Evolutionary conservation across 2,113 vertebrate species (phyloP).

Genomic region (Triplophysa siluroides): DNA sequence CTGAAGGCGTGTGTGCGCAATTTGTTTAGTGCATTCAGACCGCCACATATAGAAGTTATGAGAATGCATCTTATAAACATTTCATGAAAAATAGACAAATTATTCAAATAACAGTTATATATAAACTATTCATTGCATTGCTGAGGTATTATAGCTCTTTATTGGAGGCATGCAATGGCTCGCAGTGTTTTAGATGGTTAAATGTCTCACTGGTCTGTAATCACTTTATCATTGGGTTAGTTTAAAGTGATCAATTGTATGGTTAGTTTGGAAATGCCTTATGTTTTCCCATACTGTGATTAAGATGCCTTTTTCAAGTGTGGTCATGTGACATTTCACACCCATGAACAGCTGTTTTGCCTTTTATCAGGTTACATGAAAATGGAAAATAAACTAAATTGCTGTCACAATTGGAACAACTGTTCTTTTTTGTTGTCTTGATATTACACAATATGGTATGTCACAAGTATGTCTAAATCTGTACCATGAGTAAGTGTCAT

Average conservation of each 20-base stretch:
- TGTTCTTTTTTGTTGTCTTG: not conserved
- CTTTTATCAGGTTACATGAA: constrained; percentile 56
- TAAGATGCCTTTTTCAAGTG: constrained; percentile 56
- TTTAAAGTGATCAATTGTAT: constrained; percentile 54
- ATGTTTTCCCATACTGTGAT: constrained; percentile 57
- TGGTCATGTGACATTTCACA: constrained; percentile 52
- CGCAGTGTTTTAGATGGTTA: constrained; percentile 45
- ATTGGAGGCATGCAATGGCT: not conserved
- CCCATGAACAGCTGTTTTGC: constrained; percentile 54
- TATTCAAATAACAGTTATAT: constrained; percentile 27
- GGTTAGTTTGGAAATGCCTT: constrained; percentile 56
- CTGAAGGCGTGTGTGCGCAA: constrained; percentile 13
- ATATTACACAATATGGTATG: not conserved
- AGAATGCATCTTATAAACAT: constrained; percentile 48
- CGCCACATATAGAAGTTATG: constrained; percentile 33
- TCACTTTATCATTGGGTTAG: constrained; percentile 46
- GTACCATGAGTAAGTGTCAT: not conserved
- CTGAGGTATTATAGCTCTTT: constrained; percentile 34
- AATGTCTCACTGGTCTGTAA: constrained; percentile 27
- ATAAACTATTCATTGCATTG: constrained; percentile 38
- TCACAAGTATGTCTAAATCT: not conserved
- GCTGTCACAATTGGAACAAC: constrained; percentile 7
- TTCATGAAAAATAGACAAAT: constrained; percentile 24
- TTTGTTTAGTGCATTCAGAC: constrained; percentile 22
- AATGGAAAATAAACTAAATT: constrained; percentile 61